Percentiles rank a stretch among this genome's conserved stretches.
These are phyloP conservation scores for Sericinus montela DNA, from an alignment of 2,888 invertebrate genomes.

Conservation along the genomic window DNA sequence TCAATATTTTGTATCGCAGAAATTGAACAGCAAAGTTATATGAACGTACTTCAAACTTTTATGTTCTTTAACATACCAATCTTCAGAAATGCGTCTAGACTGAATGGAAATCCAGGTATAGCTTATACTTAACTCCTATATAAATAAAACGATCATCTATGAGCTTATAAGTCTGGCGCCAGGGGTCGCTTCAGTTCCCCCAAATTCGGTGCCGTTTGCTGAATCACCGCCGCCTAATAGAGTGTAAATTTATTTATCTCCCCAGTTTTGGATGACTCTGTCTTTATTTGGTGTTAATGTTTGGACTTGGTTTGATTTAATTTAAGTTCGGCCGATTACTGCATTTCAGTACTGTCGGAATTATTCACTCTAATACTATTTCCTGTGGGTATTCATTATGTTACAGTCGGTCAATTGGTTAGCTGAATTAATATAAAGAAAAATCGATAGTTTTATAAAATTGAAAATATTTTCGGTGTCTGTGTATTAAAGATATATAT, in stretches of 20 bases:
- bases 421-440: too few relatives aligned
- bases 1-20: too few relatives aligned
- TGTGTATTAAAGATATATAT: too few relatives aligned
- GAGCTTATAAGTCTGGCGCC: constrained; percentile 15
- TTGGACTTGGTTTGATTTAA: constrained; percentile 22
- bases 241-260: constrained; percentile 60
- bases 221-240: constrained; percentile 60
- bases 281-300: constrained; percentile 28
- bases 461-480: too few relatives aligned
- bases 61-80: too few relatives aligned
- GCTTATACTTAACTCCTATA: background rate
- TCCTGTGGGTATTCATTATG: too few relatives aligned
- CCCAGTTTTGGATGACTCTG: constrained; percentile 26
- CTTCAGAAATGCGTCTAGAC: constrained; percentile 9
- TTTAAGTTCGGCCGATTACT: background rate
- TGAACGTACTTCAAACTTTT: too few relatives aligned
- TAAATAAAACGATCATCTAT: constrained; percentile 7
- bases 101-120: constrained; percentile 11
- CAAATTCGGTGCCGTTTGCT: constrained; percentile 38
- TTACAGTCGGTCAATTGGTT: too few relatives aligned
- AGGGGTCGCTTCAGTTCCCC: constrained; percentile 8
- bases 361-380: too few relatives aligned
- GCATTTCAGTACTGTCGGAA: too few relatives aligned
- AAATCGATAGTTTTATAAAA: too few relatives aligned
- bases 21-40: too few relatives aligned